phyloP scores from a whole-genome alignment of 2,113 vertebrate species.

The Aptenodytes patagonicus region DNA sequence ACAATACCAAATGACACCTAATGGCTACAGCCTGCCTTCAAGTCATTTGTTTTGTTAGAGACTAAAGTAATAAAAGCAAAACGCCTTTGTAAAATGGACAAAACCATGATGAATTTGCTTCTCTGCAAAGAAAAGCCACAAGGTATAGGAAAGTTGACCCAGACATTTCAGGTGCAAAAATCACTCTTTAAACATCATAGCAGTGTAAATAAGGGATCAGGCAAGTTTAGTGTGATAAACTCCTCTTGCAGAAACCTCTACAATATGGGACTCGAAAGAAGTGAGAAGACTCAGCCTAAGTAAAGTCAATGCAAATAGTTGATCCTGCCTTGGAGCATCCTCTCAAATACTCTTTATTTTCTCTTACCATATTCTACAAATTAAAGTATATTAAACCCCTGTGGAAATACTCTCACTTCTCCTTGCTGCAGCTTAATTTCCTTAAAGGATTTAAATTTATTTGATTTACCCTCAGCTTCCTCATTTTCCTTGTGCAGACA shows the following conservation, averaged over 20 bases:
- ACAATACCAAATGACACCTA: neutral
- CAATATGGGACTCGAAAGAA: neutral
- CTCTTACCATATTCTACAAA: neutral
- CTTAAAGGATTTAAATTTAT: conserved; percentile 8
- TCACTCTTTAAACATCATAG: neutral
- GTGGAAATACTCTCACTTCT: neutral
- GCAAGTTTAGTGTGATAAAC: neutral
- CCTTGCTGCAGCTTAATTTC: neutral
- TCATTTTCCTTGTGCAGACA: neutral
- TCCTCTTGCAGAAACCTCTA: neutral
- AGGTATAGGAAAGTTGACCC: neutral
- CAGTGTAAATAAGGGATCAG: neutral
- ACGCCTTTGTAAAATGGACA: neutral
- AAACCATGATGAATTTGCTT: neutral
- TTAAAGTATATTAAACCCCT: neutral
- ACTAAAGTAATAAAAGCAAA: neutral
- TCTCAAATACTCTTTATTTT: neutral
- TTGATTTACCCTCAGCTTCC: neutral
- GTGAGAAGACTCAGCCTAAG: neutral
- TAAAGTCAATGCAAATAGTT: neutral
- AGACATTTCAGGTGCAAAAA: neutral
- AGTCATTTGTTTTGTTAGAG: neutral
- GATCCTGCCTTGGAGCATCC: neutral
- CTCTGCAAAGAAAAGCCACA: neutral
- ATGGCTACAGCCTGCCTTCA: neutral